Evolutionary conservation across 2,113 vertebrate genomes (phyloP).

Genomic region (Trachemys scripta): DNA sequence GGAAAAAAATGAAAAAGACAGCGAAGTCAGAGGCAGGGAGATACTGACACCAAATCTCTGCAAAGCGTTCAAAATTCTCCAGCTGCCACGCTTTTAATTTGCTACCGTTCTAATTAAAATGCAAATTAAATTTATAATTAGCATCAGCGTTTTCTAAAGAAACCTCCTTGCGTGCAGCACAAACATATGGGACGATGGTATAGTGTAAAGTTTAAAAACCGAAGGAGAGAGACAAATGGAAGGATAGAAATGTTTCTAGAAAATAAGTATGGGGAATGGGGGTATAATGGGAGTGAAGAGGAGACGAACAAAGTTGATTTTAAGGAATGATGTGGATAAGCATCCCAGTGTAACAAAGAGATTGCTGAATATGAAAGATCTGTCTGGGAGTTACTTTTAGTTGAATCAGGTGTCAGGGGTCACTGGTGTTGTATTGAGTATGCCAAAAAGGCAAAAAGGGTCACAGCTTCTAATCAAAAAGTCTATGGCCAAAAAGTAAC

Average conservation of each 20-base stretch:
- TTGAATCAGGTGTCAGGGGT: constrained; percentile 93
- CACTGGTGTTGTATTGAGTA: constrained; percentile 83
- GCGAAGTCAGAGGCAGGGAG: constrained; percentile 84
- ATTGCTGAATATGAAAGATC: constrained; percentile 84
- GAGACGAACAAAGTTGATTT: constrained; percentile 18
- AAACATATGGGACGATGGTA: constrained; percentile 94
- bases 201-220: constrained; percentile 86
- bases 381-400: constrained; percentile 85
- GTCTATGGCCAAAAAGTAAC: constrained; percentile 94
- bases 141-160: constrained; percentile 98
- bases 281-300: constrained; percentile 19
- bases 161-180: constrained; percentile 93
- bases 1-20: constrained; percentile 78
- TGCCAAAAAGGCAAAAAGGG: constrained; percentile 84
- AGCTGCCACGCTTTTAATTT: constrained; percentile 99
- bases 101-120: constrained; percentile 99
- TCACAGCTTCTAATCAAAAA: constrained; percentile 92
- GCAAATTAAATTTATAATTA: constrained; percentile 99
- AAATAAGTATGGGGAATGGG: constrained; percentile 58
- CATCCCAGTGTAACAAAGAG: constrained; percentile 80
- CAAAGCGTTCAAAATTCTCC: constrained; percentile 98
- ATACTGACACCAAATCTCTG: constrained; percentile 90
- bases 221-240: constrained; percentile 74
- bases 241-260: constrained; percentile 56
- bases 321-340: constrained; percentile 63